These are phyloP conservation scores for Symphodus melops DNA, from an alignment of 2,113 vertebrate genomes.

Conservation along the genomic window DNA sequence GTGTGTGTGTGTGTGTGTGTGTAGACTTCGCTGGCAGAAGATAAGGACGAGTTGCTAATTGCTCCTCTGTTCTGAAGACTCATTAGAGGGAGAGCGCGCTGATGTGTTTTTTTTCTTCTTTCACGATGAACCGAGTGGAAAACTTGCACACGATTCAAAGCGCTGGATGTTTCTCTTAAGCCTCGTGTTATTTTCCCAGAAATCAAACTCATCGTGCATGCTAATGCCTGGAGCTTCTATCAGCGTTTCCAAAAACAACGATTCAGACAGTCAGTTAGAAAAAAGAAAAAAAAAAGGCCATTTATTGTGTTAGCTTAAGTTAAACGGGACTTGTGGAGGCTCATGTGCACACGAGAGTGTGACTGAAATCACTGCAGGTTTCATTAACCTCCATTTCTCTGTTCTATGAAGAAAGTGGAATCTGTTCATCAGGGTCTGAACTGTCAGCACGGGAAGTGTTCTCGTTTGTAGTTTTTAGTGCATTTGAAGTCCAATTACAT, in stretches of 20 bases:
- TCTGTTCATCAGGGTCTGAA: no score
- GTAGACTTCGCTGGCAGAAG: conserved; percentile 40
- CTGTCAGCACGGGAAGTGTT: no score
- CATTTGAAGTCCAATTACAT: no score
- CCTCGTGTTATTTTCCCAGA: background rate
- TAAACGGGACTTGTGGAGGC: no score
- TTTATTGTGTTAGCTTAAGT: no score
- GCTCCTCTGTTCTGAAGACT: conserved; percentile 49
- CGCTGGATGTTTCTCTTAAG: background rate
- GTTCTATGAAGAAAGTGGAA: no score
- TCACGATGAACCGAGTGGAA: conserved; percentile 13
- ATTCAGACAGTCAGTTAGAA: background rate
- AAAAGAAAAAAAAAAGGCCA: no score
- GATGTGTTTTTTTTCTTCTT: conserved; percentile 7
- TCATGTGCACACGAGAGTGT: no score
- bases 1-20: conserved; percentile 34
- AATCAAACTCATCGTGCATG: conserved; percentile 9
- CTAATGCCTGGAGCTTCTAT: background rate
- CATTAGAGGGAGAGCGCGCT: conserved; percentile 18
- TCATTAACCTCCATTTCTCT: no score
- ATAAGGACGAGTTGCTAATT: conserved; percentile 54
- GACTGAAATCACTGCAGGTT: no score
- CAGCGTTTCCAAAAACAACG: background rate
- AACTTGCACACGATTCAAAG: conserved; percentile 8
- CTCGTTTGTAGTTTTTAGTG: no score